phyloP scores from a whole-genome alignment of 2,797 vertebrate genomes.

The Coilia nasus region DNA sequence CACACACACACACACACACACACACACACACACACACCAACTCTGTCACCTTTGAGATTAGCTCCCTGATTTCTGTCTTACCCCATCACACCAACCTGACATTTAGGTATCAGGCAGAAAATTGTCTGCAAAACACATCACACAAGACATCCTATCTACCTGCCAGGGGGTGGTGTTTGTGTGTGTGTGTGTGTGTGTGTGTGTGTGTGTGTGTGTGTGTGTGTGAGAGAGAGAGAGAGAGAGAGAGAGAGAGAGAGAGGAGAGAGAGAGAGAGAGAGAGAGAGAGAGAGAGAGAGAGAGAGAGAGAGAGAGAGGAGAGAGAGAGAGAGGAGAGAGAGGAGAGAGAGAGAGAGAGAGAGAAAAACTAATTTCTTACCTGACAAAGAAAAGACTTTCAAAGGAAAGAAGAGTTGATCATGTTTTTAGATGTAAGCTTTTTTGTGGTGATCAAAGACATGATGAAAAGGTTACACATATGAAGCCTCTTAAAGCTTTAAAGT shows the following conservation, averaged over 20 bases:
- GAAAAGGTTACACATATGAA: constrained; percentile 8
- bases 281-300: neutral
- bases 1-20: no score
- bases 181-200: neutral
- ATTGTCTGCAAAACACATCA: constrained; percentile 63
- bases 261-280: neutral
- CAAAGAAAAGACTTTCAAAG: neutral
- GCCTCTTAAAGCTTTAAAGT: neutral
- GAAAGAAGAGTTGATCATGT: neutral
- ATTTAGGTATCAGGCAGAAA: constrained; percentile 71
- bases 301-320: no score
- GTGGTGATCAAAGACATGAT: neutral
- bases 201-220: neutral
- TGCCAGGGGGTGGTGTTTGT: constrained; percentile 27
- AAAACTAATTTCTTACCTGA: neutral
- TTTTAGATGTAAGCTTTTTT: constrained; percentile 1
- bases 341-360: neutral
- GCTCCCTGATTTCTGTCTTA: constrained; percentile 65
- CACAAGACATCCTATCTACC: constrained; percentile 56
- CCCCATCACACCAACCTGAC: constrained; percentile 66
- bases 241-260: neutral
- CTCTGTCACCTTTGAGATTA: constrained; percentile 65
- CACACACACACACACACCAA: constrained; percentile 53
- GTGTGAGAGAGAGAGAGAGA: neutral
- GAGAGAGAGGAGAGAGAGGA: neutral